A percentile compares a stretch with the other conserved stretches of the same genome.
phyloP scores from a whole-genome alignment of 1,140 invertebrate species.

The Euwallacea similis region DNA sequence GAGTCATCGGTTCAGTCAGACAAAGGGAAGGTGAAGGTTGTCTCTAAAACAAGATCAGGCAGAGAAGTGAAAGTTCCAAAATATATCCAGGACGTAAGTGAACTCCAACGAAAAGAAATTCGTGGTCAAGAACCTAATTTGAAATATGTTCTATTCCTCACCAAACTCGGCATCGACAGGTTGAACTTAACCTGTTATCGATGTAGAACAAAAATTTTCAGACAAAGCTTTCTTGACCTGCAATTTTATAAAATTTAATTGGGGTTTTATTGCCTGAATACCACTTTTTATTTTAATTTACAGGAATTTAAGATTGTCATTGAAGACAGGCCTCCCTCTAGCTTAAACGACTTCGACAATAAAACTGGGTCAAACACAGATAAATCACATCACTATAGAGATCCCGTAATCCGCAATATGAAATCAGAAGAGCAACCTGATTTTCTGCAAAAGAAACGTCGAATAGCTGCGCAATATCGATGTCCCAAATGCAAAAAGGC shows the following conservation, averaged over 20 bases:
- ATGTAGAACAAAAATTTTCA: no score
- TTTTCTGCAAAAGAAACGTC: constrained; percentile 53
- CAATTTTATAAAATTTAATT: no score
- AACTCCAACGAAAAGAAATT: background rate
- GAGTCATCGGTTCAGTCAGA: no score
- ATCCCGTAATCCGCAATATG: background rate
- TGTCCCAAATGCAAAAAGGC: constrained; percentile 63
- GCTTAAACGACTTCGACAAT: no score
- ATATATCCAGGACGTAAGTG: constrained; percentile 47
- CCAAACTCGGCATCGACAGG: no score
- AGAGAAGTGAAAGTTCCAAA: constrained; percentile 48
- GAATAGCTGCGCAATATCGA: constrained; percentile 59
- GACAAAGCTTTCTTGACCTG: no score
- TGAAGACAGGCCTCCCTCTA: no score
- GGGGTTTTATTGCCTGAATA: no score
- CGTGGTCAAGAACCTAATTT: no score
- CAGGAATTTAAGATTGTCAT: background rate
- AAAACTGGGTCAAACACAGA: constrained; percentile 11
- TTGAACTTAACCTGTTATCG: no score
- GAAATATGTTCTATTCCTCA: no score
- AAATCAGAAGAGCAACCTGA: constrained; percentile 11
- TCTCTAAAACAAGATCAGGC: constrained; percentile 47
- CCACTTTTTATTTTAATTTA: background rate
- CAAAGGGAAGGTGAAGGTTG: constrained; percentile 4
- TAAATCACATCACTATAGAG: constrained; percentile 1